Conservation (phyloP, 2,113 vertebrate species). For the Ophthalmolycus amberensis region DNA sequence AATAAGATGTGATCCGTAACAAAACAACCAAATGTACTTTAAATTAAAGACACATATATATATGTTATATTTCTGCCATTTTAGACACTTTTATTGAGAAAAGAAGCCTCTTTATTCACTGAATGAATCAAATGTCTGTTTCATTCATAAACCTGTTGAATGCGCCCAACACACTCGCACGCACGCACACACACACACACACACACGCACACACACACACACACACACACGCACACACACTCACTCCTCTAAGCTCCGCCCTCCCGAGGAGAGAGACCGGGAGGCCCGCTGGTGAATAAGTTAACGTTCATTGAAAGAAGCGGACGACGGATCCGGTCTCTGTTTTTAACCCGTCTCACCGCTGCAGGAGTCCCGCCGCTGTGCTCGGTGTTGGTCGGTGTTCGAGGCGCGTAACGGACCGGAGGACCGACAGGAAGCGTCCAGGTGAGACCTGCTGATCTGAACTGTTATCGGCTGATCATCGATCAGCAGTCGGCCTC, state of each 20-base stretch:
- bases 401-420: not conserved
- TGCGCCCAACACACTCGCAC: not conserved
- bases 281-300: constrained; percentile 40
- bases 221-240: not conserved
- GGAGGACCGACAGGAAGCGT: not conserved
- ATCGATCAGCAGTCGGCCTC: not conserved
- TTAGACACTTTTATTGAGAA: not conserved
- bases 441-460: constrained; percentile 31
- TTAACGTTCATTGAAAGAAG: constrained; percentile 28
- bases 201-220: not conserved
- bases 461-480: not conserved
- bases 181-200: not conserved
- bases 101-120: not conserved
- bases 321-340: not conserved
- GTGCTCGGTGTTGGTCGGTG: not conserved
- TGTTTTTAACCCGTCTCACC: not conserved
- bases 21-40: not conserved
- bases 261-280: not conserved
- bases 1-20: not conserved
- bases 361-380: not conserved
- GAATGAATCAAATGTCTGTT: constrained; percentile 45
- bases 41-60: not conserved
- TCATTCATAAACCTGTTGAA: constrained; percentile 52
- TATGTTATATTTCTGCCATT: not conserved
- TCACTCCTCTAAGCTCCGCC: constrained; percentile 51